Evolutionary conservation across 2,113 vertebrate genomes (phyloP), one percentile per base, ranked within the genome.

Genomic region (Polyodon spathula): DNA sequence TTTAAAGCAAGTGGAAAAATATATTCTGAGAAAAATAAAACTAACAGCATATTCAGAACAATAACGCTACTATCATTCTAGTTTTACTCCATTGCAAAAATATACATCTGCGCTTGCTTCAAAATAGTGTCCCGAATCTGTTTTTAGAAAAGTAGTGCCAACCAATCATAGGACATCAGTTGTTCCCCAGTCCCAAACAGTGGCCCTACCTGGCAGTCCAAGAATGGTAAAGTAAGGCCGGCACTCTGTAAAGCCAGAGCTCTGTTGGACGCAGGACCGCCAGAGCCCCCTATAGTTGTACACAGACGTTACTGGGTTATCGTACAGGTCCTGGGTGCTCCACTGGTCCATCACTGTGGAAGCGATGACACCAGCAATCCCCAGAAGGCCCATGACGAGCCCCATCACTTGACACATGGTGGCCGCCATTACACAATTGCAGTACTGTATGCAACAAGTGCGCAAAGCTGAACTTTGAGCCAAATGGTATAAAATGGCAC

Each of bases 291-390:
- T 81, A 38, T 88, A 89, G 6, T 85, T 81, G 78, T 84, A 89
- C 44, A 90, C 77, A 0, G 91, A 76, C 0, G 90, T 93, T 64
- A 93, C 86, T 0, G 86, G 82, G 4, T 93, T 87, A 67, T 84
- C 88, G 4, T 92, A 91, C 48, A 91, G 77, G 76, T 94, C 89
- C 77, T 90, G 87, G 0, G 81, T 87, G 66, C 92, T 93, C 93
- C 93, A 96, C 42, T 71, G 85, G 71, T 92, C 92, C 89, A 93
- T 86, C 46, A 61, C 80, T 0, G 92, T 92, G 73, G 92, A 80
- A 0, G 77, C 75, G 3, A 93, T 90, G 79, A 88, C 86, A 9
- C 86, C 86, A 0, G 71, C 78, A 1, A 92, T 64, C 0, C 93
- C 88, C 71, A 89, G 64, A 0, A 67, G 42, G 0, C 82, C 66